A percentile compares a stretch with the other conserved stretches of the same genome.
These are phyloP conservation scores for Drosophila macrospina DNA, from an alignment of 2,888 invertebrate genomes.

Conservation along the genomic window DNA sequence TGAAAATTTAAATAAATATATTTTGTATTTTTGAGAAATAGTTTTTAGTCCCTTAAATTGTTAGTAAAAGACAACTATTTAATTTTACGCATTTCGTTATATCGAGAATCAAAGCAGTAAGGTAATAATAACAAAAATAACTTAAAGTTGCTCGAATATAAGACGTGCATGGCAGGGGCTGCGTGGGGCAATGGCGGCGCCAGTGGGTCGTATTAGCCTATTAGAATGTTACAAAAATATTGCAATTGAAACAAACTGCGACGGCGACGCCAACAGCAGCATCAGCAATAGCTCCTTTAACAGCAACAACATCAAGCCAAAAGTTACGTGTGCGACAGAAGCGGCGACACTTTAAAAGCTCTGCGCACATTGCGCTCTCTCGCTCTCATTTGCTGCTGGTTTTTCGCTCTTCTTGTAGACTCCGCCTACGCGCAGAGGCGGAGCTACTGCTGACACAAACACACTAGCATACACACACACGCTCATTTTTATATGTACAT, in stretches of 20 bases:
- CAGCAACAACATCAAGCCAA: constrained; percentile 24
- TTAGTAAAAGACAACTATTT: not conserved
- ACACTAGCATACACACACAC: constrained; percentile 15
- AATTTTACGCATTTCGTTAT: not conserved
- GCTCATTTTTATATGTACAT: constrained; percentile 7
- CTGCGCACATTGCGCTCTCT: constrained; percentile 57
- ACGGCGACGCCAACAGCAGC: constrained; percentile 31
- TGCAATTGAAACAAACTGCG: constrained; percentile 80
- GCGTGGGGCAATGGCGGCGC: constrained; percentile 26
- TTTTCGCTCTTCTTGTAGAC: constrained; percentile 42
- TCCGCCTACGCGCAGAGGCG: constrained; percentile 65
- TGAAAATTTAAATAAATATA: not conserved
- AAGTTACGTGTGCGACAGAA: constrained; percentile 64
- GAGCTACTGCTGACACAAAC: constrained; percentile 46
- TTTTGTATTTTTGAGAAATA: not conserved
- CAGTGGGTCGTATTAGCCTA: constrained; percentile 73
- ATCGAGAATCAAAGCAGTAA: not conserved
- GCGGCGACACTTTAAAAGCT: constrained; percentile 56
- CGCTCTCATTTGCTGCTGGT: constrained; percentile 20
- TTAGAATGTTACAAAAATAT: constrained; percentile 82
- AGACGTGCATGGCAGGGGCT: constrained; percentile 6
- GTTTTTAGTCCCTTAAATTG: not conserved
- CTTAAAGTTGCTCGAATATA: constrained; percentile 25
- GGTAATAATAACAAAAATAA: not conserved
- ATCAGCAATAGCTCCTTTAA: constrained; percentile 10